These are phyloP conservation scores for Drosophila cardini DNA, from an alignment of 1,140 invertebrate species.

Conservation along the genomic window DNA sequence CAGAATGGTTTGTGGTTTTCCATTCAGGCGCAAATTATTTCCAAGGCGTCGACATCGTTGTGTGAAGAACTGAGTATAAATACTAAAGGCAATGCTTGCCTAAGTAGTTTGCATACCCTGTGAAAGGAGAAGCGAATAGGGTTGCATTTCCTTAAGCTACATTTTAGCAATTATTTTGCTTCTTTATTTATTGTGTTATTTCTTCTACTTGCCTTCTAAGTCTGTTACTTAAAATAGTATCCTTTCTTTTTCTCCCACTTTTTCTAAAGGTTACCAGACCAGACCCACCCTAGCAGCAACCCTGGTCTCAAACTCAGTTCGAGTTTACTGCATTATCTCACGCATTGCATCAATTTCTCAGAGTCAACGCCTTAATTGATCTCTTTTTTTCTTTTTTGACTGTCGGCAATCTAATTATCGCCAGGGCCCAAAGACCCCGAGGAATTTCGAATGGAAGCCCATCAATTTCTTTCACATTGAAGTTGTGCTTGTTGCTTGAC, in stretches of 20 bases:
- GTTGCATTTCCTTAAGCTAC: background rate
- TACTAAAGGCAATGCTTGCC: conserved; percentile 4
- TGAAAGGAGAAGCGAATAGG: background rate
- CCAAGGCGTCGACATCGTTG: conserved; percentile 47
- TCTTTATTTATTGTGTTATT: too few species aligned
- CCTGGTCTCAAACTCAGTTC: background rate
- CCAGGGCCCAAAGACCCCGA: conserved; percentile 15
- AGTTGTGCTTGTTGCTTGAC: background rate
- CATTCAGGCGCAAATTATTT: conserved; percentile 74
- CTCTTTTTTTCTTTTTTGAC: conserved; percentile 34
- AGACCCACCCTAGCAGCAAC: too few species aligned
- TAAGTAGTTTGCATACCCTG: conserved; percentile 33
- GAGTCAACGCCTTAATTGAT: conserved; percentile 36
- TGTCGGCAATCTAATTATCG: conserved; percentile 57
- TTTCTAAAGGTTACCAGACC: too few species aligned
- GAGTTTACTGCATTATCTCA: conserved; percentile 49
- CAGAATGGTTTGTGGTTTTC: conserved; percentile 43
- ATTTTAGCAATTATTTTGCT: background rate
- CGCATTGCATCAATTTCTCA: conserved; percentile 47
- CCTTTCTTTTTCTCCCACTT: too few species aligned
- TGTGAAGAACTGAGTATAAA: conserved; percentile 49
- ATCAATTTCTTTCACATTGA: conserved; percentile 17
- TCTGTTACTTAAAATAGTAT: too few species aligned
- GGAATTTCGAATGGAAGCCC: conserved; percentile 34
- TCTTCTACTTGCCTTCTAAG: too few species aligned